Evolutionary conservation across 2,888 invertebrate species (phyloP), one percentile per base, ranked within the genome.

Genomic region (Luperina testacea): DNA sequence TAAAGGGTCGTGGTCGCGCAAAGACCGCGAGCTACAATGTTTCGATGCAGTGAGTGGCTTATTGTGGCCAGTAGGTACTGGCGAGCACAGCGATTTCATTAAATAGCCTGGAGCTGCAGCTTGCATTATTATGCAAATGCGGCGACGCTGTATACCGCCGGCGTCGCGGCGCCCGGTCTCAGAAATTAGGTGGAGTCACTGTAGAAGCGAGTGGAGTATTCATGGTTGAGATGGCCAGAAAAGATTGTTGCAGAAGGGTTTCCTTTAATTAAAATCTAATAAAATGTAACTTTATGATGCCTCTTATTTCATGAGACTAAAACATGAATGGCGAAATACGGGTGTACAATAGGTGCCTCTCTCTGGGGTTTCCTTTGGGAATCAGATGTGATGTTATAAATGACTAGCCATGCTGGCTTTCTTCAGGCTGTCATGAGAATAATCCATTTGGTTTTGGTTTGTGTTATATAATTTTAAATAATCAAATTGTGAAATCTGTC

Each of bases 71-170:
- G n/a, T 65, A 65, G 71, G 71, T 80, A 87, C 81, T 82, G 83
- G 63, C 51, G 51, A 69, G 61, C 83, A 70, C 89, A 91, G 93
- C 90, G 90, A 93, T 92, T 94, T 94, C 93, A 94, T 94, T 92
- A 95, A 95, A 93, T 94, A 91, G 90, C 91, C 88, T 85, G 87
- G 84, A 80, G 89, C 88, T 91, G 92, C 92, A 90, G 88, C 83
- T 88, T 90, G 92, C 92, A 93, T 94, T 94, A 93, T 95, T 93
- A 95, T 95, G 95, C 91, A 94, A 95, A 95, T 93, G 87, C 89
- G 89, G 88, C 91, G 89, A 81, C 87, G 87, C 85, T 67, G 68
- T 38, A 38, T 38, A 72, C 82, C 69, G 82, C 65, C 89, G 90
- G 88, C 91, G 88, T 77, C 87, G 87, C 83, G 91, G 85, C 92